phyloP scores from a whole-genome alignment of 2,888 invertebrate species.

The Zele albiditarsus region DNA sequence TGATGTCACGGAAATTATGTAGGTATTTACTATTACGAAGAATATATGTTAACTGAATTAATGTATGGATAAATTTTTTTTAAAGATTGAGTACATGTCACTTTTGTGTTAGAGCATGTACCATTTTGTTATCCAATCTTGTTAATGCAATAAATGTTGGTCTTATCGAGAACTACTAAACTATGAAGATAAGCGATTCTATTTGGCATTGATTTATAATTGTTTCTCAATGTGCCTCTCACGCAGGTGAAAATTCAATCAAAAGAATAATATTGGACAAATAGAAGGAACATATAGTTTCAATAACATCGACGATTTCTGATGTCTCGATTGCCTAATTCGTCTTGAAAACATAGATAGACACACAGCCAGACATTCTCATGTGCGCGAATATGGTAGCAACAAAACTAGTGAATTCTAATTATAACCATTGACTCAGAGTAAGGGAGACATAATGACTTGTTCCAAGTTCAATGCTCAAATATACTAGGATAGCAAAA shows the following conservation, averaged over 20 bases:
- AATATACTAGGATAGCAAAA: background rate
- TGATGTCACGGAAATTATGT: background rate
- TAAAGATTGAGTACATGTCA: background rate
- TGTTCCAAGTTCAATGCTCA: slow-evolving; percentile 49
- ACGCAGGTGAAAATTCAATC: background rate
- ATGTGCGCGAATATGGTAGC: background rate
- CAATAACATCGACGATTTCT: background rate
- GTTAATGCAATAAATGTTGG: background rate
- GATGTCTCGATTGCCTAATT: background rate
- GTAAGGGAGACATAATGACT: slow-evolving; percentile 40
- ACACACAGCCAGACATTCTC: background rate
- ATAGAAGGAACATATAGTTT: background rate
- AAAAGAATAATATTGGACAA: background rate
- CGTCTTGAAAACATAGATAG: background rate
- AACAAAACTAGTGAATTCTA: background rate
- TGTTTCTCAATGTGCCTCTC: background rate
- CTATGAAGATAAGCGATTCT: background rate
- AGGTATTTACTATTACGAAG: too few relatives aligned
- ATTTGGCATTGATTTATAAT: background rate
- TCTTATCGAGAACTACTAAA: background rate
- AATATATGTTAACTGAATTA: background rate
- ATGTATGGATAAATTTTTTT: background rate
- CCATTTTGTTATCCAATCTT: background rate
- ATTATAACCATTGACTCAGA: slow-evolving; percentile 5
- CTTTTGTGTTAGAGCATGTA: background rate